Base-by-base conservation (phyloP, 2,888 invertebrate species). In the Agonopterix alstromeriana region DNA sequence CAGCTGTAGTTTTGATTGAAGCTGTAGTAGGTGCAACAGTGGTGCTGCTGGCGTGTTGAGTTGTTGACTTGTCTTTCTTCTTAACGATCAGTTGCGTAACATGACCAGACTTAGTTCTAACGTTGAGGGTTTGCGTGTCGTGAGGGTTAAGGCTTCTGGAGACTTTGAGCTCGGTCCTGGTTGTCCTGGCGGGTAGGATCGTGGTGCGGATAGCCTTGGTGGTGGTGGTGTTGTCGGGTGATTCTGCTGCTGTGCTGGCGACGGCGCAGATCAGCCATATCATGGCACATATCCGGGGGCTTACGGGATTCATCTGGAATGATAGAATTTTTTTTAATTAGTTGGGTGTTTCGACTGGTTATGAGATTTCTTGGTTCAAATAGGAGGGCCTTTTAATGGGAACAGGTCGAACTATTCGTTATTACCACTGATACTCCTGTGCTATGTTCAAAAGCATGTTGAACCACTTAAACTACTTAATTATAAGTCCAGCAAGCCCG, bases 41-140 rank as follows among this genome's bases (percentile, higher is more conserved):
- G 60, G 73, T 64, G 27, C 27, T 27, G 55, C 67, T 60, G 36
- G 67, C 48, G 51, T 68, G 52, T 14, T 66, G 54, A 14, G 81
- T 65, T 50, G 82, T 73, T 7, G 90, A 80, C 64, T 92, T 93
- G 3, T 92, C 92, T 52, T 93, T 90, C 64, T 93, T 91, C 74
- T 94, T 94, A 4, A 95, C 94, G 42, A 95, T 93, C 9, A 96
- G 82, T 60, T 94, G 94, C 0, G 95, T 94, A 17, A 94, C 82
- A 51, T 92, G 93, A 2, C 96, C 96, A 14, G 93, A 91, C 66
- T 92, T 92, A 0, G 95, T 94, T 63, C 93, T 91, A 0, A 96
- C 94, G 65, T 93, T 94, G 42, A 95, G 80, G 36, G 95, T 94
- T 68, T 94, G 93, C 44, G 93, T 94, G 55, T 93, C 92, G 17